phyloP scores from a whole-genome alignment of 2,797 vertebrate species.

The Muscicapa comitata region DNA sequence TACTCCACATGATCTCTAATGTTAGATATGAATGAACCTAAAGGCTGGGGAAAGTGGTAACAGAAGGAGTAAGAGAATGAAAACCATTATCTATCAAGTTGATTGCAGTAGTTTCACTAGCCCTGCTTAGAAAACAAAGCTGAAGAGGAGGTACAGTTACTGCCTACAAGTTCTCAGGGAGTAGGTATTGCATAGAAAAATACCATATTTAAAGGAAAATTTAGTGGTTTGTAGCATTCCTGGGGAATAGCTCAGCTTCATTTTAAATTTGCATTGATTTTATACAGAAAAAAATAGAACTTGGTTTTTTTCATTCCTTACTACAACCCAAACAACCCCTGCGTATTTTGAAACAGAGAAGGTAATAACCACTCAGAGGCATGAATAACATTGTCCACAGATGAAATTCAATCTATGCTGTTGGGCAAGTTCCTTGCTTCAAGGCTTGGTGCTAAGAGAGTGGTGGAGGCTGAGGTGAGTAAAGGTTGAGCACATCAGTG shows the following conservation, averaged over 20 bases:
- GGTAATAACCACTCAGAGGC: background rate
- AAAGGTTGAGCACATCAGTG: fast-evolving
- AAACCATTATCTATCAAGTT: background rate
- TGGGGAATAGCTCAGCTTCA: background rate
- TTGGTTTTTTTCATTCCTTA: background rate
- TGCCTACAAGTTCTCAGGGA: background rate
- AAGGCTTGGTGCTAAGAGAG: no score
- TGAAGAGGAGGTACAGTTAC: background rate
- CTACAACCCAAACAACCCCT: background rate
- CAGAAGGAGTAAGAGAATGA: background rate
- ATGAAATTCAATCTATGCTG: fast-evolving
- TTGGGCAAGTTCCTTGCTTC: background rate
- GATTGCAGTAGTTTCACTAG: background rate
- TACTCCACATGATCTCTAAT: background rate
- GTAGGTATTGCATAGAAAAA: background rate
- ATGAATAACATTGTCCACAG: background rate
- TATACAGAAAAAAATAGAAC: background rate
- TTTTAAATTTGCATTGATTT: background rate
- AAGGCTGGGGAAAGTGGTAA: background rate
- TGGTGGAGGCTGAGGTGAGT: background rate
- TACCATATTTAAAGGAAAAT: background rate
- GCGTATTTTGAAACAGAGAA: background rate
- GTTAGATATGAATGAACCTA: background rate
- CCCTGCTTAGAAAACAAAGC: background rate
- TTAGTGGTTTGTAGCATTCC: background rate